These are phyloP conservation scores for Yponomeuta sedellus DNA, from an alignment of 2,888 invertebrate species.

Conservation along the genomic window DNA sequence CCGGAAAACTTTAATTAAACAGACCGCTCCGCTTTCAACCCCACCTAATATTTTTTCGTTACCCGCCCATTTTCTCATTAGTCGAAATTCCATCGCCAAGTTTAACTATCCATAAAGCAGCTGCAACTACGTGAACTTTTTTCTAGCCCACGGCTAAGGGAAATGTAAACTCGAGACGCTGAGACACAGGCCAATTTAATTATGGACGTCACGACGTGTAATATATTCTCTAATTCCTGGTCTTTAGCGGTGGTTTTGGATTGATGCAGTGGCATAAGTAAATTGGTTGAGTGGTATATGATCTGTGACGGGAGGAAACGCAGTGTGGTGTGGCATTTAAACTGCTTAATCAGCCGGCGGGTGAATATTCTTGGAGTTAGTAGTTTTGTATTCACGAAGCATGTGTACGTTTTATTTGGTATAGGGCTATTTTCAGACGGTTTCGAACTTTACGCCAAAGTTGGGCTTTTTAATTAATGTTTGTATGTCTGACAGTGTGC, in stretches of 20 bases:
- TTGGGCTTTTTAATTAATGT: neutral
- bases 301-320: conserved; percentile 28
- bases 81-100: conserved; percentile 4
- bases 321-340: conserved; percentile 35
- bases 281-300: conserved; percentile 22
- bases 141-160: neutral
- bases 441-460: neutral
- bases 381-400: neutral
- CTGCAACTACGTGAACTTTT: conserved; percentile 5
- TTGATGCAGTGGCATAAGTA: neutral
- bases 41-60: neutral
- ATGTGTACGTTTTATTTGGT: neutral
- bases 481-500: neutral
- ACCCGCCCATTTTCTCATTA: conserved; percentile 1
- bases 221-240: neutral
- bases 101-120: conserved; percentile 11
- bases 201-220: neutral
- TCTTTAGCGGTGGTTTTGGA: neutral
- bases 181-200: neutral
- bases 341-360: conserved; percentile 43
- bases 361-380: conserved; percentile 23
- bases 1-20: neutral
- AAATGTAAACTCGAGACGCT: neutral
- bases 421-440: neutral
- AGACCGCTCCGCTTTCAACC: neutral